Conservation (phyloP, 1,140 invertebrate genomes). For the Vanessa tameamea region DNA sequence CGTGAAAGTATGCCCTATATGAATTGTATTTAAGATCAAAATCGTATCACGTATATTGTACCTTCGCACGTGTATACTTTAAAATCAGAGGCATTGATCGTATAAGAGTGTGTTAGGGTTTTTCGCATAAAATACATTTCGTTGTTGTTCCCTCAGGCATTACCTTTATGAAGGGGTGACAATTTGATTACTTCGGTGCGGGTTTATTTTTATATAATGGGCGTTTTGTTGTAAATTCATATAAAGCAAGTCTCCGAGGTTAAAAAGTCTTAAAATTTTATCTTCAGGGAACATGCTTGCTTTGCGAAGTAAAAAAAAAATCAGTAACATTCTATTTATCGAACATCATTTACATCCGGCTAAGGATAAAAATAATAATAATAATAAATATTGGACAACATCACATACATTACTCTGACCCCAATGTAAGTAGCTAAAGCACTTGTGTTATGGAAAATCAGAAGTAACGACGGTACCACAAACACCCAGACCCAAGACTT, state of each 20-base stretch:
- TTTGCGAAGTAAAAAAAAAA: too few relatives aligned
- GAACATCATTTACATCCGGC: too few relatives aligned
- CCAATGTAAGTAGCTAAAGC: too few relatives aligned
- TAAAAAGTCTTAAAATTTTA: neutral
- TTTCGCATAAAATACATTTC: slow-evolving; percentile 35
- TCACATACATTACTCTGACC: too few relatives aligned
- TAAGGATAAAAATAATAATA: too few relatives aligned
- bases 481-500: too few relatives aligned
- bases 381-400: too few relatives aligned
- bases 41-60: neutral
- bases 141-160: slow-evolving; percentile 32
- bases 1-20: slow-evolving; percentile 3
- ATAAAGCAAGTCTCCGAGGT: neutral
- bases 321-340: too few relatives aligned
- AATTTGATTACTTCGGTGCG: slow-evolving; percentile 28
- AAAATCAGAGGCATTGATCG: slow-evolving; percentile 37
- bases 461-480: too few relatives aligned
- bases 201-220: slow-evolving; percentile 19
- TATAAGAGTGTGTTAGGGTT: slow-evolving; percentile 26
- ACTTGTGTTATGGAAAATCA: too few relatives aligned
- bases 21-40: slow-evolving; percentile 2
- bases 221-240: neutral
- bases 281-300: too few relatives aligned
- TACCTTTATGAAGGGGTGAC: slow-evolving; percentile 33
- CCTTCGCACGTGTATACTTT: slow-evolving; percentile 22